These are phyloP conservation scores for Coracias cyanogaster DNA, from an alignment of 2,797 vertebrate species.

Conservation along the genomic window DNA sequence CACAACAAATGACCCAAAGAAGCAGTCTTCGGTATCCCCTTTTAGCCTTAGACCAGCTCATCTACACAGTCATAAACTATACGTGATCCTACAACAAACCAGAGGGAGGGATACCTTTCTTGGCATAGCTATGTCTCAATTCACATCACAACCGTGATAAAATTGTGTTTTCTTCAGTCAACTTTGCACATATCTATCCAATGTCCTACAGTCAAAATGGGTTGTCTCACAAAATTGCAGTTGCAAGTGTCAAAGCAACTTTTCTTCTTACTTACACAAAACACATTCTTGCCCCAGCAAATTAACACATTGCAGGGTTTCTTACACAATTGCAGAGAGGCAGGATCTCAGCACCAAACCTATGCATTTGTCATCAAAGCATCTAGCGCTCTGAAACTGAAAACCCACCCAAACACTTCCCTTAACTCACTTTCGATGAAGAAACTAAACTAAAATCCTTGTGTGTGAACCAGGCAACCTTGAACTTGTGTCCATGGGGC, in stretches of 20 bases:
- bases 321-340: background rate
- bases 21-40: background rate
- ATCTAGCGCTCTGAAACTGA: background rate
- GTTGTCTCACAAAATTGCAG: background rate
- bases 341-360: background rate
- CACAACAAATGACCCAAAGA: background rate
- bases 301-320: background rate
- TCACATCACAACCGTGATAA: background rate
- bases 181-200: background rate
- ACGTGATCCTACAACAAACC: background rate
- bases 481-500: fast-evolving
- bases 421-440: background rate
- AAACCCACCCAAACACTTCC: background rate
- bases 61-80: background rate
- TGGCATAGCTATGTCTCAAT: background rate
- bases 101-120: background rate
- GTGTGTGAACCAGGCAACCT: background rate
- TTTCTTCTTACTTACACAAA: constrained; percentile 25
- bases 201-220: background rate
- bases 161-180: background rate
- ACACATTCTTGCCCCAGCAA: background rate
- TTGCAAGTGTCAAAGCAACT: background rate
- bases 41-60: background rate
- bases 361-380: background rate
- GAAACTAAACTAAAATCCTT: background rate